Evolutionary conservation across 1,140 invertebrate species (phyloP), one percentile per base, ranked within the genome.

Genomic region (Drosophila mayri): DNA sequence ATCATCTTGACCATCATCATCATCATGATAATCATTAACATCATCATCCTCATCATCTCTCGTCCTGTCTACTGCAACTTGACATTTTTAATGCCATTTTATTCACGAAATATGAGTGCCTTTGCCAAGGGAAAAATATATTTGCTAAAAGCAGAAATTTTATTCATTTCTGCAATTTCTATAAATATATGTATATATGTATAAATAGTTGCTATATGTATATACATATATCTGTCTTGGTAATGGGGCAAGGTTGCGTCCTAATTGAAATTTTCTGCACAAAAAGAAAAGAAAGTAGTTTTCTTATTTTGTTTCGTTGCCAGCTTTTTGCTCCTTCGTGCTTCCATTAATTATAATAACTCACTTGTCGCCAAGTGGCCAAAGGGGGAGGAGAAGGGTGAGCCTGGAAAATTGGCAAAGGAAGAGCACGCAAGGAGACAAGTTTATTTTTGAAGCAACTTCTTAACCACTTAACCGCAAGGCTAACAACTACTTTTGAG

Each of bases 301-400:
- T 25, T 40, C 6, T 35, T 43, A 32, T 20, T 14, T 50, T 30
- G 22, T 28, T 28, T 30, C 30, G 28, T 50, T 50, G 2, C 10
- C 16, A 6, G 16, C 28, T 28, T 49, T 49, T 49, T 49, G 16
- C 22, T 30, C 3, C 18, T 47, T 20, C 35, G 30, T 49, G n/a
- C 22, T 60, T 30, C 41, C 57, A 60, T 72, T 72, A 72, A 72
- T 72, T 72, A 72, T 71, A 72, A 72, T 72, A 72, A 49, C 44
- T 41, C 16, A 38, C 66, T 72, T 49, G 43, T 60, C 52, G 50
- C 57, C 66, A 40, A 71, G 68, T 38, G 65, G 22, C 32, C 4
- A 11, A 20, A 12, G 20, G 12, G 30, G 18, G 3, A 8, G 32
- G 35, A 3, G 47, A 12, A 0, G 22, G 3, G 7, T 1, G 38